Evolutionary conservation across 2,797 vertebrate species (phyloP).

Genomic region (Anabacerthia variegaticeps): DNA sequence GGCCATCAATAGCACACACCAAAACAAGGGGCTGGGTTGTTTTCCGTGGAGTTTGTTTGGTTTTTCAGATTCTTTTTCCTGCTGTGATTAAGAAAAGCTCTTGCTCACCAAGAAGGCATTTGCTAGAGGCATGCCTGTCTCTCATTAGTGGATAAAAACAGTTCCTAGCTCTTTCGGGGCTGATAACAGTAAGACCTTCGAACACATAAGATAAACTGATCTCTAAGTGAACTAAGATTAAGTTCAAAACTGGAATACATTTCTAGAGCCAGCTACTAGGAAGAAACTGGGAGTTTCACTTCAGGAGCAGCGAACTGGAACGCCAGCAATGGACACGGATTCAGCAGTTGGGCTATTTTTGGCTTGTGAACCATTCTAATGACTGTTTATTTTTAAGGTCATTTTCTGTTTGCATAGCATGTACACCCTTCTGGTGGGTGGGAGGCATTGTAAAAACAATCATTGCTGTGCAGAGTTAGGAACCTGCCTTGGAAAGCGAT

Average conservation of each 20-base stretch:
- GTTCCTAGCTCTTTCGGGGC: neutral
- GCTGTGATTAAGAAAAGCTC: constrained; percentile 4
- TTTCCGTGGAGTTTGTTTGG: neutral
- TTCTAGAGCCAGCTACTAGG: neutral
- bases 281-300: neutral
- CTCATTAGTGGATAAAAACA: neutral
- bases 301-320: neutral
- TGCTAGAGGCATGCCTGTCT: neutral
- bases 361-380: neutral
- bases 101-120: constrained; percentile 11
- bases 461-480: neutral
- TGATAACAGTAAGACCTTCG: neutral
- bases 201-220: neutral
- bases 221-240: neutral
- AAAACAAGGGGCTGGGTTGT: neutral
- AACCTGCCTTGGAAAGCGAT: neutral
- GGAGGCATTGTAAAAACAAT: constrained; percentile 21
- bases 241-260: neutral
- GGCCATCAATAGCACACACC: neutral
- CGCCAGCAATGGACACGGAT: neutral
- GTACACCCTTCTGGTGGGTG: constrained; percentile 40
- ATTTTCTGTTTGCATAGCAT: constrained; percentile 34
- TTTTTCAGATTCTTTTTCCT: neutral
- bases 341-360: constrained; percentile 47
- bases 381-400: constrained; percentile 58